These are phyloP conservation scores for Bombus polaris DNA, from an alignment of 1,140 invertebrate genomes.

Conservation along the genomic window DNA sequence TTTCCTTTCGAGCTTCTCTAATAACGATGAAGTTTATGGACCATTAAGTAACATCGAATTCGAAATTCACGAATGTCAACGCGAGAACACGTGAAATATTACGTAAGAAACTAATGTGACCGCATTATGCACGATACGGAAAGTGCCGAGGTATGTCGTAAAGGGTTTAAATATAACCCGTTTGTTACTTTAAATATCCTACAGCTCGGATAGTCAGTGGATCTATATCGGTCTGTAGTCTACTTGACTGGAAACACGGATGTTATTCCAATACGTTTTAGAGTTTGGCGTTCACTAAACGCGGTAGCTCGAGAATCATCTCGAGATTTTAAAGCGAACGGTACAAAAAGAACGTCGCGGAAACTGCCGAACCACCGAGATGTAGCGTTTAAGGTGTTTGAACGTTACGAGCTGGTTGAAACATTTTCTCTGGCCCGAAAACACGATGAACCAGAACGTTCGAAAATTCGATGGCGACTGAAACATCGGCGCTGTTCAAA, in stretches of 20 bases:
- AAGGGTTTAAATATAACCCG: constrained; percentile 53
- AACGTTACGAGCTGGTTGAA: not conserved
- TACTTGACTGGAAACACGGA: constrained; percentile 46
- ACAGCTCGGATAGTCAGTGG: constrained; percentile 35
- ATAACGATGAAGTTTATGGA: not conserved
- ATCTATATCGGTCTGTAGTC: constrained; percentile 44
- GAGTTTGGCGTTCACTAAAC: constrained; percentile 30
- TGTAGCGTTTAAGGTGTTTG: not conserved
- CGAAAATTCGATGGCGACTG: not conserved
- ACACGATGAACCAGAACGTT: not conserved
- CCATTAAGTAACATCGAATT: not conserved
- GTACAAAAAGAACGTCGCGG: not conserved
- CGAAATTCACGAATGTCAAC: not conserved
- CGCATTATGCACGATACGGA: constrained; percentile 43
- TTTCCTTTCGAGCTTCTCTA: not conserved
- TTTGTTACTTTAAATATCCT: constrained; percentile 53
- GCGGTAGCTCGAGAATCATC: not conserved
- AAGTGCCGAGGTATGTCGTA: constrained; percentile 7
- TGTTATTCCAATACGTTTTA: constrained; percentile 50
- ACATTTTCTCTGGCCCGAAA: no score
- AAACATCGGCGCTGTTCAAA: not conserved
- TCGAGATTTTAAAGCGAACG: not conserved
- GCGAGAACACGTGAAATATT: not conserved
- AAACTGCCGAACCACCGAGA: not conserved
- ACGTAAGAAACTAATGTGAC: constrained; percentile 34